A percentile compares a stretch with the other conserved stretches of the same genome.
phyloP scores from a whole-genome alignment of 2,113 vertebrate genomes.

The Taxidea taxus region DNA sequence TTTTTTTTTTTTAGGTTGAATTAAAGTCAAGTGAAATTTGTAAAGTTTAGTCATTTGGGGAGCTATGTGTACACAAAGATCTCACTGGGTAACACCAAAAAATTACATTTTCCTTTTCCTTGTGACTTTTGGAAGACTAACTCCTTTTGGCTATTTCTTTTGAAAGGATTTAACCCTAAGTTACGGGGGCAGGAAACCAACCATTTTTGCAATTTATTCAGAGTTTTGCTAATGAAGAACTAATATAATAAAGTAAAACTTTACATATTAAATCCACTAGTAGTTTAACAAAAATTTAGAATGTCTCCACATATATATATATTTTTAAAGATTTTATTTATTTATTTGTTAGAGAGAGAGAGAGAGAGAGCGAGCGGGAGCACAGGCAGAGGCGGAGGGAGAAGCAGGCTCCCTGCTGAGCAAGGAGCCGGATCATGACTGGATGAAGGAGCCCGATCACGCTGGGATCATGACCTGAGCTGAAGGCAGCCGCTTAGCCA shows the following conservation, averaged over 20 bases:
- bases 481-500: no score
- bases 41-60: conserved; percentile 67
- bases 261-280: background rate
- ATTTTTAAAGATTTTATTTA: no score
- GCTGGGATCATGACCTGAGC: no score
- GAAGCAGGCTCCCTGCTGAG: no score
- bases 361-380: no score
- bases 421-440: no score
- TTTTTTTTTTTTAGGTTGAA: conserved; percentile 52
- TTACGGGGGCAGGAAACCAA: conserved; percentile 29
- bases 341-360: no score
- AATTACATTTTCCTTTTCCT: conserved; percentile 43
- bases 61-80: conserved; percentile 50
- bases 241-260: conserved; percentile 15
- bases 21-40: conserved; percentile 68
- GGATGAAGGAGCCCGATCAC: no score
- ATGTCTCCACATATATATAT: background rate
- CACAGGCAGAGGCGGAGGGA: no score
- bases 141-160: conserved; percentile 43
- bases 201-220: background rate
- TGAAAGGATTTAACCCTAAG: conserved; percentile 36
- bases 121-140: conserved; percentile 45
- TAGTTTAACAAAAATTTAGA: background rate
- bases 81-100: conserved; percentile 35
- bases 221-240: conserved; percentile 10